These are phyloP conservation scores for Acanthurus leucopareius DNA, from an alignment of 2,797 vertebrate species.

Conservation along the genomic window DNA sequence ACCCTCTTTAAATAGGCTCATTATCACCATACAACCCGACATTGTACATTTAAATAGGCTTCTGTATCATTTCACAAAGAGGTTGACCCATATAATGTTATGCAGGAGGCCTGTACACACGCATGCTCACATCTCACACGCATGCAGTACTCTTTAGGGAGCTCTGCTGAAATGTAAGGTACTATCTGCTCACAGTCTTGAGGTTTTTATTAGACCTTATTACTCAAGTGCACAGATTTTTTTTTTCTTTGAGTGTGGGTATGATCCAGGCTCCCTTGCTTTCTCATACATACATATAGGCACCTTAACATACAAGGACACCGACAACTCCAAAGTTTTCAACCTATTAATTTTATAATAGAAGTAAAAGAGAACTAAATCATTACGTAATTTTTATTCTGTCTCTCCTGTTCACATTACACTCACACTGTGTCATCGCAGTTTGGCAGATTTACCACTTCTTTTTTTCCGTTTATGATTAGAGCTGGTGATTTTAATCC, in stretches of 20 bases:
- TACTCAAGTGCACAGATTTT: constrained; percentile 48
- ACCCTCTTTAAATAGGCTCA: constrained; percentile 6
- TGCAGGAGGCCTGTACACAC: constrained; percentile 44
- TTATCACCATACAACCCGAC: constrained; percentile 22
- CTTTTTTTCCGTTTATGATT: constrained; percentile 62
- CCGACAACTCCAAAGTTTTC: constrained; percentile 38
- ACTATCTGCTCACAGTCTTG: constrained; percentile 34
- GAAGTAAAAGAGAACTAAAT: constrained; percentile 36
- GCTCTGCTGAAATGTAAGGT: constrained; percentile 35
- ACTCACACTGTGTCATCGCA: constrained; percentile 45
- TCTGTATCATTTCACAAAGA: constrained; percentile 65
- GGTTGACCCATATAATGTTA: constrained; percentile 71
- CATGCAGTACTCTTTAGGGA: constrained; percentile 34
- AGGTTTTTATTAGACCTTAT: constrained; percentile 57
- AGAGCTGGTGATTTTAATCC: constrained; percentile 76
- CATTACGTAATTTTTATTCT: constrained; percentile 69
- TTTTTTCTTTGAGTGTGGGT: background rate
- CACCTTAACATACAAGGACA: constrained; percentile 25
- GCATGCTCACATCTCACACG: constrained; percentile 31
- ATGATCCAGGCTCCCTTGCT: constrained; percentile 6
- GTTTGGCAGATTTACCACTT: constrained; percentile 56
- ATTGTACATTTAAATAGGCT: constrained; percentile 50
- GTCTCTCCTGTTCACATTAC: constrained; percentile 22
- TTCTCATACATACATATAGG: background rate
- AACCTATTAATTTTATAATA: constrained; percentile 40